Evolutionary conservation across 2,797 vertebrate species (phyloP), one percentile per base, ranked within the genome.

Genomic region (Neopelma chrysocephalum): DNA sequence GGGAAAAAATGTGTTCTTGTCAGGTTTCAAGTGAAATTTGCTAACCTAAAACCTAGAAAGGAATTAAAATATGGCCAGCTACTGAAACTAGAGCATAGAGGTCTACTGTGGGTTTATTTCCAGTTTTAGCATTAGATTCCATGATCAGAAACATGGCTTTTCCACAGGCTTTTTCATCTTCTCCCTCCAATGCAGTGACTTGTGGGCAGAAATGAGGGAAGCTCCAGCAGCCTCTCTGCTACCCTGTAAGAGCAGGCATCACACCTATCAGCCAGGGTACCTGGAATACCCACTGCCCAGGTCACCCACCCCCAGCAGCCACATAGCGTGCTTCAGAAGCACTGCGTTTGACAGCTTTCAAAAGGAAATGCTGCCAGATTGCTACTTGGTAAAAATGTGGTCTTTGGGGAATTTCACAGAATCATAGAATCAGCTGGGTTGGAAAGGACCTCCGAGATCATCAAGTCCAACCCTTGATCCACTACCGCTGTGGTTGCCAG

Each of bases 261-360:
- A 0, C 70, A 43, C 36, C 16, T 78, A 7, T 29, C 61, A 56
- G 12, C 29, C 71, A 34, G 88, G 43, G 34, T 26, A 54, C 8
- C 38, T 0, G 0, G 51, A 70, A 50, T 48, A 43, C 14, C 31
- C 34, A 15, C 56, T 0, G 0, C 32, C 36, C 45, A 40, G 36
- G 66, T n/a, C 61, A 70, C 40, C 36, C 50, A 15, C 54, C 11
- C 15, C 19, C 20, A 50, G 32, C 25, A 84, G 48, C 78, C 87
- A 31, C 0, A 0, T 34, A 0, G 0, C 15, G 18, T 3, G 0
- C 43, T 84, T 89, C 62, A 42, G n/a, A 85, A 56, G 58, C 25
- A 29, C n/a, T 21, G 14, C 26, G 5, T 76, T 31, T 84, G 14
- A 14, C 31, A 85, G 38, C 53, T 80, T 53, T 40, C 78, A 66